These are phyloP conservation scores for Thamnophis sirtalis DNA, from an alignment of 2,113 vertebrate genomes.

Conservation along the genomic window DNA sequence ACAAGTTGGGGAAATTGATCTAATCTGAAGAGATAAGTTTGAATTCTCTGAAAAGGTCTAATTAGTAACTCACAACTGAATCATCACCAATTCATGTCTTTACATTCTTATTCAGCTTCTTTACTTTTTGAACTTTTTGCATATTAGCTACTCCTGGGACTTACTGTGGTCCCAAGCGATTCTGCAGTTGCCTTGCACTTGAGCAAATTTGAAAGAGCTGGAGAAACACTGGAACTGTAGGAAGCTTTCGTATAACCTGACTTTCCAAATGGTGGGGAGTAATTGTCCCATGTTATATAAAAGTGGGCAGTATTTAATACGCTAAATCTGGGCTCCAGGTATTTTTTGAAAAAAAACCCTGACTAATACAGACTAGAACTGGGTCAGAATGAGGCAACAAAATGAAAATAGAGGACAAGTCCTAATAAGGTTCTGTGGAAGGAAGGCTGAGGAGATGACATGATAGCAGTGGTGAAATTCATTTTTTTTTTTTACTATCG, in stretches of 20 bases:
- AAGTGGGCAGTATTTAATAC: background rate
- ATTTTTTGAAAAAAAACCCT: background rate
- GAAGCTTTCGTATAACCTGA: background rate
- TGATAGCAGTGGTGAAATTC: background rate
- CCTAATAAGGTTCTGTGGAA: background rate
- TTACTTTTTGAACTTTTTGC: background rate
- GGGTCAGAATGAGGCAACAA: background rate
- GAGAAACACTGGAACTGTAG: background rate
- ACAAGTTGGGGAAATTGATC: background rate
- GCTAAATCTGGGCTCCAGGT: background rate
- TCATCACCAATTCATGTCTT: background rate
- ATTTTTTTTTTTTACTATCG: too few relatives aligned
- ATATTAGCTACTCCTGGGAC: background rate
- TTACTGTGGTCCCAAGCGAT: background rate
- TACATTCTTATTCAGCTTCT: background rate
- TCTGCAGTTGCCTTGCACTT: background rate
- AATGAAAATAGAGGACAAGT: background rate
- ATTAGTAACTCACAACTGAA: background rate
- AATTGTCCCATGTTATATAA: background rate
- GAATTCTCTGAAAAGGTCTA: background rate
- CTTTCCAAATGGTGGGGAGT: background rate
- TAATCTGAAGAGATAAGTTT: background rate
- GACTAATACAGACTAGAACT: background rate
- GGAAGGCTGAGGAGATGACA: background rate
- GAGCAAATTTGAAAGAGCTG: background rate